These are phyloP conservation scores for Bedellia somnulentella DNA, from an alignment of 2,888 invertebrate species.

Conservation along the genomic window DNA sequence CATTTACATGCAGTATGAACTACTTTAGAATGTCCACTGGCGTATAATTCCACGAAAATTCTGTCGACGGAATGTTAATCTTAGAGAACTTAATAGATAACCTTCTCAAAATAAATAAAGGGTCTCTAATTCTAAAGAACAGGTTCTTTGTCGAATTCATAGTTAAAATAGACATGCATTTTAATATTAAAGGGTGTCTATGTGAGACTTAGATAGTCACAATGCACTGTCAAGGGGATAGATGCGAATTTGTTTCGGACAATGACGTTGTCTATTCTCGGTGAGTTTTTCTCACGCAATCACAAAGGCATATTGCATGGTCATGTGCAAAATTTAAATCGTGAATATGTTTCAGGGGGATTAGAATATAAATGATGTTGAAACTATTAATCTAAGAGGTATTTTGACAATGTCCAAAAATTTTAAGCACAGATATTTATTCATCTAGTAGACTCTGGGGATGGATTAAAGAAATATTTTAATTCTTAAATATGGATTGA, in stretches of 20 bases:
- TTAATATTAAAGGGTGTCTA: slow-evolving; percentile 24
- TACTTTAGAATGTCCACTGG: too few species aligned
- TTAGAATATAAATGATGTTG: too few species aligned
- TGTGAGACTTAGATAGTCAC: slow-evolving; percentile 21
- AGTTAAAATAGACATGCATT: slow-evolving; percentile 26
- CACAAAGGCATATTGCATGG: slow-evolving; percentile 3
- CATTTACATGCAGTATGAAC: too few species aligned
- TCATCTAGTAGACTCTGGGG: too few species aligned
- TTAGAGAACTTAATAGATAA: slow-evolving; percentile 4
- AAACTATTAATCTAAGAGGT: too few species aligned
- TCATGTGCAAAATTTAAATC: slow-evolving; percentile 8
- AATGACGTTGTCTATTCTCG: slow-evolving; percentile 1
- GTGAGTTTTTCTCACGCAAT: slow-evolving; percentile 33
- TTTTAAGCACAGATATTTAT: too few species aligned
- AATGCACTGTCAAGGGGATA: slow-evolving; percentile 22
- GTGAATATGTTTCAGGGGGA: slow-evolving; percentile 5
- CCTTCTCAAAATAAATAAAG: slow-evolving; percentile 11
- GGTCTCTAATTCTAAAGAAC: slow-evolving; percentile 23
- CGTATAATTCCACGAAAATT: too few species aligned
- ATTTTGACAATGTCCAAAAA: too few species aligned
- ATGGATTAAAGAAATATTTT: too few species aligned
- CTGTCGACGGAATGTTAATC: too few species aligned
- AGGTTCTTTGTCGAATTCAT: slow-evolving; percentile 27
- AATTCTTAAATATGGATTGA: too few species aligned
- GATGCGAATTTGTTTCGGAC: slow-evolving; percentile 17